A percentile compares a stretch with the other conserved stretches of the same genome.
phyloP scores from a whole-genome alignment of 2,888 invertebrate species.

The Mythimna lalbum region DNA sequence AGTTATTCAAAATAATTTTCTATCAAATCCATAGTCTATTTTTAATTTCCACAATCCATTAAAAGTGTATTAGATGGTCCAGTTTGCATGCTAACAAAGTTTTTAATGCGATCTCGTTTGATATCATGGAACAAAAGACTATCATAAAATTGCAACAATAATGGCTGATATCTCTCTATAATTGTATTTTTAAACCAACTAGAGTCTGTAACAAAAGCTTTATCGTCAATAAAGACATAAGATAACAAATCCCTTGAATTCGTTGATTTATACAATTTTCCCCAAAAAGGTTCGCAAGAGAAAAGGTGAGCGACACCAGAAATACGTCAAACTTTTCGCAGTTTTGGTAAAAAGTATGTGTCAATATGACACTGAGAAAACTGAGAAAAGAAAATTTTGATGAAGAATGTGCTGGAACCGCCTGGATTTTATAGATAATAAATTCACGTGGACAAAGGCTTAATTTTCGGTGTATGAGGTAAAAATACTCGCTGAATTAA shows the following conservation, averaged over 20 bases:
- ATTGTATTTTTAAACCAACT: background rate
- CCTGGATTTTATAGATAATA: background rate
- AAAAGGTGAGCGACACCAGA: constrained; percentile 47
- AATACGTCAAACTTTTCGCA: constrained; percentile 45
- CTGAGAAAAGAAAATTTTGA: background rate
- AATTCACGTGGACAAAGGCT: background rate
- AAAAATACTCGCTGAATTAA: no score
- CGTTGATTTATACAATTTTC: constrained; percentile 32
- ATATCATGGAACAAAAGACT: no score
- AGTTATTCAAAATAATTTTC: no score
- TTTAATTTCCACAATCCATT: no score
- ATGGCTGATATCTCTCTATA: background rate
- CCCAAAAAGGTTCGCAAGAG: constrained; percentile 29
- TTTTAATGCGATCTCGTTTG: no score
- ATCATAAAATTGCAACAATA: background rate
- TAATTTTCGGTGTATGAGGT: background rate
- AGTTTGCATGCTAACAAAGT: no score
- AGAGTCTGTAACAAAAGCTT: background rate
- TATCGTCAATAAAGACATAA: constrained; percentile 1
- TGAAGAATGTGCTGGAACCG: no score
- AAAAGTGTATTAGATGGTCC: no score
- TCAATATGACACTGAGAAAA: constrained; percentile 16
- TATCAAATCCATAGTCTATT: no score
- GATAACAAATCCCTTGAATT: constrained; percentile 20
- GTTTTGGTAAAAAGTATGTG: constrained; percentile 16